These are phyloP conservation scores for Bombylius discolor DNA, from an alignment of 2,888 invertebrate genomes.

Conservation along the genomic window DNA sequence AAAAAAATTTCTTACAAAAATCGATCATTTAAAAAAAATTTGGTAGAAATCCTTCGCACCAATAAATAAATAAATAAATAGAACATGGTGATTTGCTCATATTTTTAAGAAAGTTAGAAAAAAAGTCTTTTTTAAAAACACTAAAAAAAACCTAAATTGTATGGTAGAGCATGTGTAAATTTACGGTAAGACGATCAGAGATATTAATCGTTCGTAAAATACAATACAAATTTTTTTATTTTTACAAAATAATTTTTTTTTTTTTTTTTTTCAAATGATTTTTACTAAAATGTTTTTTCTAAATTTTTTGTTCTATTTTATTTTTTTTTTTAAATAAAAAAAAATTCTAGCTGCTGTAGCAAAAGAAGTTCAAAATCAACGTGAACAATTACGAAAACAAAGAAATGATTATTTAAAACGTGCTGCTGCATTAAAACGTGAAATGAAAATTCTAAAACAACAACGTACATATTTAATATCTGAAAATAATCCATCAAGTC, in stretches of 20 bases:
- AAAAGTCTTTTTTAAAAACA: too few relatives aligned
- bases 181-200: too few relatives aligned
- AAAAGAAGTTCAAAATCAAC: conserved; percentile 70
- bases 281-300: too few relatives aligned
- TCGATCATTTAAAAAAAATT: too few relatives aligned
- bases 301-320: too few relatives aligned
- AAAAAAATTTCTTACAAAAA: too few relatives aligned
- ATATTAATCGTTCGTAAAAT: background rate
- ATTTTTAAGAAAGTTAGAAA: too few relatives aligned
- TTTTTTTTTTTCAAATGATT: background rate
- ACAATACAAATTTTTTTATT: background rate
- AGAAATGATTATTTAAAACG: conserved; percentile 71
- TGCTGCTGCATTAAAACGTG: conserved; percentile 56
- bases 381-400: conserved; percentile 64
- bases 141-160: too few relatives aligned
- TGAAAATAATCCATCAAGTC: conserved; percentile 48
- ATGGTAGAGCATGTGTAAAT: too few relatives aligned
- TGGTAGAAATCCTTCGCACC: too few relatives aligned
- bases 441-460: conserved; percentile 62
- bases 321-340: background rate
- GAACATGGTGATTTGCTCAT: too few relatives aligned
- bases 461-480: conserved; percentile 61
- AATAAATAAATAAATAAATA: too few relatives aligned
- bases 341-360: conserved; percentile 50
- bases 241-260: background rate